Evolutionary conservation across 2,888 invertebrate genomes (phyloP), one percentile per base, ranked within the genome.

Genomic region (Serripes groenlandicus): DNA sequence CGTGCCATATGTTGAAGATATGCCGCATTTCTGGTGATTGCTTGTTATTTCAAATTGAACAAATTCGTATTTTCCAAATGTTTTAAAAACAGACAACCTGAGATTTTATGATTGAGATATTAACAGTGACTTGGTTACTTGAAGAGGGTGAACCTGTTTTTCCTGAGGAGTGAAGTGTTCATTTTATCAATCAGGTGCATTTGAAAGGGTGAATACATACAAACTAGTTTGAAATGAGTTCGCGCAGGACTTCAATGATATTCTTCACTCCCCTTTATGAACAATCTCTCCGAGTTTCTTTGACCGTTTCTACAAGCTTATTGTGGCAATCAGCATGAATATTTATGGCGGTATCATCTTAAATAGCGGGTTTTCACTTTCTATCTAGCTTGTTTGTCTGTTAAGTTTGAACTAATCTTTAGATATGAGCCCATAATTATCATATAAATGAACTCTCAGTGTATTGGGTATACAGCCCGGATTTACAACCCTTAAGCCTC

Each of bases 371-470:
- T 80, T 84, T 83, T 84, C 83, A 84, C 83, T 80, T 84, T 84
- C 80, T 68, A 80, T 84, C 80, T 71, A 70, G 71, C 60, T 66
- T 54, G 37, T 80, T 75, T 80, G 80, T 80, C 79, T 73, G 66
- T 75, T 64, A 49, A 80, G 71, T 66, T 66, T 66, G 66, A 66
- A 66, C 66, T 66, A 66, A 66, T 66, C 78, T 72, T 76, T 76
- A 70, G 54, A 77, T 70, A 72, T 58, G 76, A 83, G 83, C 73
- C 69, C 64, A 80, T 81, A 83, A 86, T 86, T 86, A 86, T 70
- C 86, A 86, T 86, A 86, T 86, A 86, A 86, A 86, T 86, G 83
- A 83, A 70, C 32, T 75, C 62, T 32, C 68, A 32, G 49, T 70
- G 54, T 62, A 66, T 72, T 69, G 74, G 52, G 56, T 34, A 80